Percentiles rank a stretch among this genome's conserved stretches.
phyloP scores from a whole-genome alignment of 2,888 invertebrate genomes.

The Drosophila tanythrix region DNA sequence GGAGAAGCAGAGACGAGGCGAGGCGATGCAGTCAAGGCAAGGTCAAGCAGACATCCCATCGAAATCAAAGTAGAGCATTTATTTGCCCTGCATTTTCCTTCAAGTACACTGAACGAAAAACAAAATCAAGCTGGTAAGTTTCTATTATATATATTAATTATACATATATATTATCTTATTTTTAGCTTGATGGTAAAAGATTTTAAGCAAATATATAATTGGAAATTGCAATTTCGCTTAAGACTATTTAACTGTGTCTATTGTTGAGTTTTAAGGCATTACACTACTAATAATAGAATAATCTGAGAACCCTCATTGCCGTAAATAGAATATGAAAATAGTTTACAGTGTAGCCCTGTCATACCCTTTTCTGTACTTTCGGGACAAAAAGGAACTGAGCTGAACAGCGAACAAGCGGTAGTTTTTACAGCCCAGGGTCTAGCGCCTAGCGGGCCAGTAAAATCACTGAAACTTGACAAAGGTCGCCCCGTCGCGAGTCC shows the following conservation, averaged over 20 bases:
- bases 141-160: too few relatives aligned
- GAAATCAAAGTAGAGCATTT: slow-evolving; percentile 35
- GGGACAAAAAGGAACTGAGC: slow-evolving; percentile 10
- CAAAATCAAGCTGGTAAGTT: background rate
- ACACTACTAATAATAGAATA: background rate
- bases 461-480: slow-evolving; percentile 55
- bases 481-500: slow-evolving; percentile 31
- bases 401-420: slow-evolving; percentile 19
- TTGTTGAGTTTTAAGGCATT: too few relatives aligned
- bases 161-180: too few relatives aligned
- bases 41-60: slow-evolving; percentile 32
- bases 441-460: slow-evolving; percentile 10
- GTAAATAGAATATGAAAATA: background rate
- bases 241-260: too few relatives aligned
- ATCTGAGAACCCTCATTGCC: background rate
- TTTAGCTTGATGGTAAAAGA: background rate
- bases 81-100: background rate
- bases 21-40: slow-evolving; percentile 11
- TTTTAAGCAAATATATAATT: background rate
- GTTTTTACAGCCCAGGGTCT: slow-evolving; percentile 18
- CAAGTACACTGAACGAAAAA: slow-evolving; percentile 1
- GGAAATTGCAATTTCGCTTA: background rate
- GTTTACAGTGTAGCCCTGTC: slow-evolving; percentile 34
- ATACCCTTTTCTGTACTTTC: slow-evolving; percentile 50
- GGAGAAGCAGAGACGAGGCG: background rate